Evolutionary conservation across 1,140 invertebrate species (phyloP).

Genomic region (Monomorium pharaonis): DNA sequence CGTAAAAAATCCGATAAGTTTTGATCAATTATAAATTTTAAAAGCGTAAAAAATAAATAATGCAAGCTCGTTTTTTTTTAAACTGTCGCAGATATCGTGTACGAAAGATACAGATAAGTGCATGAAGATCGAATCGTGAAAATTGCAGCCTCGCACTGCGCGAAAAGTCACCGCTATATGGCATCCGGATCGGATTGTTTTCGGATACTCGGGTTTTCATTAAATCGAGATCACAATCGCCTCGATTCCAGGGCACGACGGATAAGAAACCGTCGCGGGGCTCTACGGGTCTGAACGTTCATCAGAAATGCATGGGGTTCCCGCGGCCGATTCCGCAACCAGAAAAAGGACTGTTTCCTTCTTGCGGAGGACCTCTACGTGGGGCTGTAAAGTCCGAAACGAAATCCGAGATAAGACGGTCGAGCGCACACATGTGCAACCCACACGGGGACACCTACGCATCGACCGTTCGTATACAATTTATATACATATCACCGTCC

Average conservation of each 20-base stretch:
- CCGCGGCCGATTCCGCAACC: slow-evolving; percentile 61
- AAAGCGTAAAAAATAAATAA: not conserved
- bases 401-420: slow-evolving; percentile 81
- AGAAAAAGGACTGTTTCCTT: slow-evolving; percentile 71
- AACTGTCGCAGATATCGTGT: not conserved
- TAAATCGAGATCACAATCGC: slow-evolving; percentile 81
- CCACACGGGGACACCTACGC: slow-evolving; percentile 42
- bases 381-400: slow-evolving; percentile 75
- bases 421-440: slow-evolving; percentile 32
- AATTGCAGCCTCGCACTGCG: not conserved
- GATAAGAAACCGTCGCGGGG: slow-evolving; percentile 42
- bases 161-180: slow-evolving; percentile 29
- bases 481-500: slow-evolving; percentile 57
- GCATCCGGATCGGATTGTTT: slow-evolving; percentile 67
- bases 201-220: slow-evolving; percentile 76
- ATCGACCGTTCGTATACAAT: slow-evolving; percentile 58
- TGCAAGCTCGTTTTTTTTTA: not conserved
- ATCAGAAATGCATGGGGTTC: slow-evolving; percentile 84
- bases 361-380: slow-evolving; percentile 57
- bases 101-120: not conserved
- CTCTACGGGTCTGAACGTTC: slow-evolving; percentile 69
- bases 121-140: slow-evolving; percentile 2
- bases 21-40: not conserved
- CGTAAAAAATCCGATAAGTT: not conserved
- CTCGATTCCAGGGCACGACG: slow-evolving; percentile 61